Percentiles rank a stretch among this genome's conserved stretches.
These are phyloP conservation scores for Panthera tigris DNA, from an alignment of 2,113 vertebrate genomes.

Conservation along the genomic window DNA sequence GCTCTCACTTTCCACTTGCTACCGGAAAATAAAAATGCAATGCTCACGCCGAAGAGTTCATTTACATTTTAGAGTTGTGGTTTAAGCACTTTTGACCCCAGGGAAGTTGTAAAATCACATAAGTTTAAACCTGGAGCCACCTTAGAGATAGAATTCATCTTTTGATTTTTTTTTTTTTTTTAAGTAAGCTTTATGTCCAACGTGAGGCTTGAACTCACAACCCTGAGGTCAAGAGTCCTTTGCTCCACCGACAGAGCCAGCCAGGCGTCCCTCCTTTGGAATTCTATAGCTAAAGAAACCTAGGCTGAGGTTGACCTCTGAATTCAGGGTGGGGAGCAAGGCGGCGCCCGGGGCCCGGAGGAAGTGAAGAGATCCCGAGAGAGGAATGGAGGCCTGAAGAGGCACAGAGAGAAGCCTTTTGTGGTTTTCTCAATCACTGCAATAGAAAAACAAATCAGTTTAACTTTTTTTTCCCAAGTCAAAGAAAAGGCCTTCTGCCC, in stretches of 20 bases:
- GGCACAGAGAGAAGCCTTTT: background rate
- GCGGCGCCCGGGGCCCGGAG: background rate
- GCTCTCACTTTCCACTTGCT: background rate
- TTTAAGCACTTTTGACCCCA: background rate
- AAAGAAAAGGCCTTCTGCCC: background rate
- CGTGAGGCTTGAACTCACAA: background rate
- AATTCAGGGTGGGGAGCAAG: background rate
- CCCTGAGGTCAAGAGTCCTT: background rate
- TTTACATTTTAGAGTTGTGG: background rate
- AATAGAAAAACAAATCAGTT: background rate
- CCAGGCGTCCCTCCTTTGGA: background rate
- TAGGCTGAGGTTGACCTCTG: background rate
- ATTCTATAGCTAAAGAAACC: background rate
- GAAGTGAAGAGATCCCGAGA: background rate
- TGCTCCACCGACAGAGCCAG: background rate
- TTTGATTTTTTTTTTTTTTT: background rate
- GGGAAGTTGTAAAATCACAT: background rate
- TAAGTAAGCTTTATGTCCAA: background rate
- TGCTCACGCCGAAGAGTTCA: background rate
- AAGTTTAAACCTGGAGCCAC: background rate
- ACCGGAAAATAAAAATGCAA: background rate
- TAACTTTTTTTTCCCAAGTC: background rate
- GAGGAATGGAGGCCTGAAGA: background rate
- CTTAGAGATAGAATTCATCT: background rate
- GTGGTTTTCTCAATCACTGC: background rate